Percentiles rank a stretch among this genome's conserved stretches.
Evolutionary conservation across 2,888 invertebrate genomes (phyloP).

Genomic region (Melanotus villosus): DNA sequence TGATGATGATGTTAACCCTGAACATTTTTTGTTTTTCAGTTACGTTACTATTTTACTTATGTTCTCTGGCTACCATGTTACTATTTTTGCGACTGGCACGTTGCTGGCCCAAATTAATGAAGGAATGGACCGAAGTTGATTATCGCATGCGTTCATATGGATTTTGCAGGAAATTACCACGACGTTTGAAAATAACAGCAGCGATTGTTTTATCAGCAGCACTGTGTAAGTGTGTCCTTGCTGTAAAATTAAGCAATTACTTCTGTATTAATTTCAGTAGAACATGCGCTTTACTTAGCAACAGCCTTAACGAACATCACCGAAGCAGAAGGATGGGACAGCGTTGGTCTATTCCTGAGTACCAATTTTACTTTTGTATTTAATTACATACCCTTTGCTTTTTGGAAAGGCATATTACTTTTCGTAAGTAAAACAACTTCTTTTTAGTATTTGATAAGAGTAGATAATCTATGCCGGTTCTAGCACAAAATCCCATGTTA

Average conservation of each 20-base stretch:
- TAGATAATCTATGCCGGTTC: too few species aligned
- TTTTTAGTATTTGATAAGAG: too few species aligned
- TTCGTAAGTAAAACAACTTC: not conserved
- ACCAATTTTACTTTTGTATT: slow-evolving; percentile 19
- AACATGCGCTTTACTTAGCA: slow-evolving; percentile 27
- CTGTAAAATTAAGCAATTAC: too few species aligned
- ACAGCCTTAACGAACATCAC: slow-evolving; percentile 14
- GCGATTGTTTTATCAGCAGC: slow-evolving; percentile 63
- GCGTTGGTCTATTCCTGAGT: not conserved
- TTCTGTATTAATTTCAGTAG: slow-evolving; percentile 36
- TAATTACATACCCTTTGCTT: slow-evolving; percentile 4
- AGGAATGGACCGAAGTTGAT: slow-evolving; percentile 66
- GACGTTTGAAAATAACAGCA: slow-evolving; percentile 63
- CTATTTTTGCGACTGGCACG: slow-evolving; percentile 70
- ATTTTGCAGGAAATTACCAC: slow-evolving; percentile 53
- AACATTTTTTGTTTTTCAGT: slow-evolving; percentile 56
- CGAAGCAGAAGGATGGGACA: slow-evolving; percentile 4
- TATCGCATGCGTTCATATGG: slow-evolving; percentile 60
- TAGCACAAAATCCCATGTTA: too few species aligned
- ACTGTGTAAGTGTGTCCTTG: slow-evolving; percentile 56
- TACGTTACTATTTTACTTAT: slow-evolving; percentile 72
- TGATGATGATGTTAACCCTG: too few species aligned
- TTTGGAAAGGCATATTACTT: slow-evolving; percentile 15
- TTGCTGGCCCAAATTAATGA: slow-evolving; percentile 67
- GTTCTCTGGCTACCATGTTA: slow-evolving; percentile 70